Base-by-base conservation (phyloP, 2,888 invertebrate genomes). In the Lingula anatina region DNA sequence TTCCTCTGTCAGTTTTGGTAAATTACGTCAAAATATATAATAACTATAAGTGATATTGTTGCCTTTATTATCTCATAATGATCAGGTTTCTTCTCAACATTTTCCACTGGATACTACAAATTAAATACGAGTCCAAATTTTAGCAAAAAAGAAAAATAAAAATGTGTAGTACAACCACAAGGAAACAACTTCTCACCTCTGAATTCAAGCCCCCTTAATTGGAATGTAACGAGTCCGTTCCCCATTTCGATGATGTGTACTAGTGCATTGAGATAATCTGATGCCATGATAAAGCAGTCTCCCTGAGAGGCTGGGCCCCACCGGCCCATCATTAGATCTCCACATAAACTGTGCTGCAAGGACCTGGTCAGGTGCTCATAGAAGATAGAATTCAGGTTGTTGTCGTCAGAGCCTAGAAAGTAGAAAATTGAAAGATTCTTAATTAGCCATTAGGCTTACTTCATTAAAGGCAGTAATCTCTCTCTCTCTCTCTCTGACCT, bases 341-440 rank as follows among this genome's bases (percentile, higher is more conserved):
- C 75, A 74, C 90, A 95, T 5, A 99, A 81, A 28, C 92, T 93
- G 76, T 94, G 92, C 72, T 99, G 97, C 54, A 99, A 80, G 2
- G 95, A 95, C 3, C 96, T 83, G 0, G 97, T 97, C 45, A 99
- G 81, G 75, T 99, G 99, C 79, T 99, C 99, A 76, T 99, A 99
- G 81, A 99, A 99, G 71, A 99, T 96, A 1, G 96, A 95, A 78
- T 99, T 99, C 46, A 99, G 78, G 77, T 99, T 99, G 78, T 96
- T 96, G 76, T 99, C 97, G 73, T 96, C 96, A 63, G 89, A 83
- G 54, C 79, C 77, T 67, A 59, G 20, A 49, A 43, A 44, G 24
- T 36, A 42, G 25, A 44, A 31, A 43, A 44, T 47, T n/a, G n/a
- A n/a, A n/a, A n/a, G n/a, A n/a, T n/a, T n/a, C n/a, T n/a, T n/a